Evolutionary conservation across 2,888 invertebrate genomes (phyloP).

Genomic region (Eilema sororculum): DNA sequence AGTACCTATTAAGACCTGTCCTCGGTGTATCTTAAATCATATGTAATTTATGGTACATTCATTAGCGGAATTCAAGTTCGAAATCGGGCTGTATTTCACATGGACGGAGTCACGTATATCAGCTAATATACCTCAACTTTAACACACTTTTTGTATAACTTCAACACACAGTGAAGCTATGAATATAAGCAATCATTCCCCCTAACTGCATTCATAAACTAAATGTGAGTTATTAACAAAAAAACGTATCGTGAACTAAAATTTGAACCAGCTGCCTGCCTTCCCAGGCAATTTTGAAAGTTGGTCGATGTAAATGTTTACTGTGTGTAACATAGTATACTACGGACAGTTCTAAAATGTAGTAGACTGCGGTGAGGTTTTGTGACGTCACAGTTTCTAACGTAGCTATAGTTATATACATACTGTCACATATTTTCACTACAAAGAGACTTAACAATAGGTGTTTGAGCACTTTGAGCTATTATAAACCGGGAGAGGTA

Average conservation of each 20-base stretch:
- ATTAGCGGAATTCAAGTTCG: too few species aligned
- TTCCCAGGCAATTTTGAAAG: slow-evolving; percentile 11
- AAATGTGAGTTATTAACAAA: not conserved
- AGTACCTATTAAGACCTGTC: too few species aligned
- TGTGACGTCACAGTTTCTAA: not conserved
- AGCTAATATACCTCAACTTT: too few species aligned
- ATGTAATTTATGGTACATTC: too few species aligned
- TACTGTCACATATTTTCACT: not conserved
- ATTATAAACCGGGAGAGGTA: not conserved
- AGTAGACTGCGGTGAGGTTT: not conserved
- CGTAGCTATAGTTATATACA: not conserved
- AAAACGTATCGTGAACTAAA: not conserved
- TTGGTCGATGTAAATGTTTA: slow-evolving; percentile 1
- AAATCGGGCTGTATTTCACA: too few species aligned
- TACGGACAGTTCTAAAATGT: not conserved
- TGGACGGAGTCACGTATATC: too few species aligned
- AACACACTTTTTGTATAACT: too few species aligned
- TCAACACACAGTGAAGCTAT: too few species aligned
- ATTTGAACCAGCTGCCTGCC: slow-evolving; percentile 3
- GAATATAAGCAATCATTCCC: not conserved
- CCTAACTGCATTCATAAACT: not conserved
- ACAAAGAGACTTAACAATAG: not conserved
- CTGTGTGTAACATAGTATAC: not conserved
- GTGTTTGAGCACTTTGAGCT: too few species aligned
- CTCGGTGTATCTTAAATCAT: too few species aligned